Evolutionary conservation across 2,113 vertebrate genomes (phyloP).

Genomic region (Pteruthius melanotis): DNA sequence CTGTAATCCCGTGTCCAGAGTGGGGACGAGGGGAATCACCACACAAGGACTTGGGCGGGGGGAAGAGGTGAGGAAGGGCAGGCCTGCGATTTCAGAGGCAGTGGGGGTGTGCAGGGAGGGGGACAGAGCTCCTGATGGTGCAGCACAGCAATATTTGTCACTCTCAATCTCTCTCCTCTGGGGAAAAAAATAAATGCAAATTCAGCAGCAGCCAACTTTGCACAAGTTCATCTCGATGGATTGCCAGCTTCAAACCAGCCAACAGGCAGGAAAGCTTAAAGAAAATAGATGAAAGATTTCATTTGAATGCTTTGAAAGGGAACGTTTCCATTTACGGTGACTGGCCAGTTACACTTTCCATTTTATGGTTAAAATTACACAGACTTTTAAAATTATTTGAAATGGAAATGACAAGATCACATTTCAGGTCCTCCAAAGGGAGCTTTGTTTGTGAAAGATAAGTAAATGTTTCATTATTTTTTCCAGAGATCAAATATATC

Average conservation of each 20-base stretch:
- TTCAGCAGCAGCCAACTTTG: constrained; percentile 31
- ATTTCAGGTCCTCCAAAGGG: constrained; percentile 14
- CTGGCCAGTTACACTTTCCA: neutral
- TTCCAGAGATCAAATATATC: neutral
- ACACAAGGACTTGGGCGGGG: neutral
- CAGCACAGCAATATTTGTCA: neutral
- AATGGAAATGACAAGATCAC: neutral
- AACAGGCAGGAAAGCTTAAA: neutral
- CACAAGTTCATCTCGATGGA: neutral
- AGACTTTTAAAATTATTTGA: constrained; percentile 4
- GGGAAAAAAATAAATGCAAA: neutral
- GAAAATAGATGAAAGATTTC: constrained; percentile 14
- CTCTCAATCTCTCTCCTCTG: neutral
- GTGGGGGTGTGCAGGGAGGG: neutral
- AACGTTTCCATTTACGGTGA: neutral
- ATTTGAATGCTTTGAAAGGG: neutral
- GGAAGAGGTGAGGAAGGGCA: constrained; percentile 6
- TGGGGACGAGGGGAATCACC: neutral
- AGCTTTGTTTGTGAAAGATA: neutral
- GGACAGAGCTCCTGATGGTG: neutral
- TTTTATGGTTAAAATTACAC: constrained; percentile 28
- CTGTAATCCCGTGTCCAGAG: constrained; percentile 54
- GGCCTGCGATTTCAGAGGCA: neutral
- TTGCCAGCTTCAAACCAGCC: constrained; percentile 10
- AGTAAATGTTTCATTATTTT: constrained; percentile 27